These are phyloP conservation scores for Xiphydria camelus DNA, from an alignment of 2,888 invertebrate genomes.

Conservation along the genomic window DNA sequence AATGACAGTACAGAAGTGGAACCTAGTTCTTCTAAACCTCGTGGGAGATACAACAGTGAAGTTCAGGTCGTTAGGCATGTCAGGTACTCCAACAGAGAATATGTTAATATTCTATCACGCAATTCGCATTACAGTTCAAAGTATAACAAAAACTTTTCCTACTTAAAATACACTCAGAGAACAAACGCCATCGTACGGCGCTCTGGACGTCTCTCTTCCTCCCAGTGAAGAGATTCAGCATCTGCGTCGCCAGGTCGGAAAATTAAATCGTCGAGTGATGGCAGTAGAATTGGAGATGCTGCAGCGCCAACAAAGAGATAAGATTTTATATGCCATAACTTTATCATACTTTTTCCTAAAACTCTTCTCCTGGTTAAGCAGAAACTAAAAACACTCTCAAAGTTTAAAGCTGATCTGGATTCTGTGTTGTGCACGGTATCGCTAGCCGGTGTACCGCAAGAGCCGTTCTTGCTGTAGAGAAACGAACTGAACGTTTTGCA, in stretches of 20 bases:
- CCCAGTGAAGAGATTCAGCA: slow-evolving; percentile 80
- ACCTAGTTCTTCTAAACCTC: slow-evolving; percentile 26
- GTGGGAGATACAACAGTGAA: slow-evolving; percentile 35
- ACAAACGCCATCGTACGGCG: slow-evolving; percentile 64
- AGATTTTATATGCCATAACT: slow-evolving; percentile 81
- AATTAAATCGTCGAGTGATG: slow-evolving; percentile 84
- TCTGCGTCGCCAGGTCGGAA: slow-evolving; percentile 82
- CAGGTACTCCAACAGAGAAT: too few relatives aligned
- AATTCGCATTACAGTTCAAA: too few relatives aligned
- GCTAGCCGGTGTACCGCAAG: slow-evolving; percentile 20
- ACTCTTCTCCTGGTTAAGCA: slow-evolving; percentile 80
- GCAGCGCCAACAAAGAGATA: slow-evolving; percentile 83
- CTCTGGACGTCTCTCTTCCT: slow-evolving; percentile 47
- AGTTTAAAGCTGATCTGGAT: slow-evolving; percentile 9
- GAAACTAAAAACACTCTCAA: slow-evolving; percentile 54
- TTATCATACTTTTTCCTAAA: slow-evolving; percentile 85
- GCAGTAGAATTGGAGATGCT: slow-evolving; percentile 84
- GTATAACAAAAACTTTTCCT: too few relatives aligned
- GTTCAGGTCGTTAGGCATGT: slow-evolving; percentile 43
- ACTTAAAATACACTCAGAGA: too few relatives aligned
- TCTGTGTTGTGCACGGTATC: slow-evolving; percentile 27
- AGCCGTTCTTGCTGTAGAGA: slow-evolving; percentile 22
- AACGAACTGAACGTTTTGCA: slow-evolving; percentile 32
- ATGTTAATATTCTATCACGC: too few relatives aligned
- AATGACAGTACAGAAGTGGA: slow-evolving; percentile 32